A percentile compares a stretch with the other conserved stretches of the same genome.
Evolutionary conservation across 2,888 invertebrate species (phyloP).

Genomic region (Encarsia formosa): DNA sequence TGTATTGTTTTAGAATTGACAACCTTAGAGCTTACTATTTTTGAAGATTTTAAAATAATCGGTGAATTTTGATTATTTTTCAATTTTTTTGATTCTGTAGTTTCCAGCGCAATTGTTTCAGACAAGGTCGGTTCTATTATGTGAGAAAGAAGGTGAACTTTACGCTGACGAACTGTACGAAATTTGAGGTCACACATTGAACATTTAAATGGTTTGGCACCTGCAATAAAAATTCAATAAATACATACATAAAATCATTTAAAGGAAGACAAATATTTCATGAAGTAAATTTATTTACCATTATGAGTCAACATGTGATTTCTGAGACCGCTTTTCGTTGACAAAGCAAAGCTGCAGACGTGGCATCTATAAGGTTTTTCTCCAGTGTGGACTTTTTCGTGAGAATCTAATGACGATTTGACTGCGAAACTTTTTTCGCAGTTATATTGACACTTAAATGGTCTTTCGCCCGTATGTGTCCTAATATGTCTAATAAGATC

Average conservation of each 20-base stretch:
- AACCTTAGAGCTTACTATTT: no score
- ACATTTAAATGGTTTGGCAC: constrained; percentile 61
- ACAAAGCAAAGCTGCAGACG: constrained; percentile 61
- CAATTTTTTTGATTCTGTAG: neutral
- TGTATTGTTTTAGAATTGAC: no score
- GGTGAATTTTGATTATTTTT: neutral
- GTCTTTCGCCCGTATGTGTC: constrained; percentile 67
- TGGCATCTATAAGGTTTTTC: constrained; percentile 60
- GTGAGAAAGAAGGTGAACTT: constrained; percentile 59
- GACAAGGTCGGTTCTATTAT: constrained; percentile 40
- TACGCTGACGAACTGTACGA: constrained; percentile 64
- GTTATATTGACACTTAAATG: constrained; percentile 58
- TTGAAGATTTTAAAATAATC: neutral
- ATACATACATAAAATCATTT: neutral
- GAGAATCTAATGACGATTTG: constrained; percentile 63
- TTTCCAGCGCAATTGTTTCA: neutral
- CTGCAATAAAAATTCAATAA: constrained; percentile 35
- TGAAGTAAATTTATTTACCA: constrained; percentile 41
- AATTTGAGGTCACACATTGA: constrained; percentile 60
- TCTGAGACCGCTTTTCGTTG: constrained; percentile 63
- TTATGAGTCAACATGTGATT: constrained; percentile 66
- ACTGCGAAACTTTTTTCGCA: constrained; percentile 61
- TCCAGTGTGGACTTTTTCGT: constrained; percentile 58
- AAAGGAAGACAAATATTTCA: constrained; percentile 6
- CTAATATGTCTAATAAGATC: constrained; percentile 64